Base-by-base conservation (phyloP, 2,888 invertebrate genomes). In the Drosophila mayaguana region DNA sequence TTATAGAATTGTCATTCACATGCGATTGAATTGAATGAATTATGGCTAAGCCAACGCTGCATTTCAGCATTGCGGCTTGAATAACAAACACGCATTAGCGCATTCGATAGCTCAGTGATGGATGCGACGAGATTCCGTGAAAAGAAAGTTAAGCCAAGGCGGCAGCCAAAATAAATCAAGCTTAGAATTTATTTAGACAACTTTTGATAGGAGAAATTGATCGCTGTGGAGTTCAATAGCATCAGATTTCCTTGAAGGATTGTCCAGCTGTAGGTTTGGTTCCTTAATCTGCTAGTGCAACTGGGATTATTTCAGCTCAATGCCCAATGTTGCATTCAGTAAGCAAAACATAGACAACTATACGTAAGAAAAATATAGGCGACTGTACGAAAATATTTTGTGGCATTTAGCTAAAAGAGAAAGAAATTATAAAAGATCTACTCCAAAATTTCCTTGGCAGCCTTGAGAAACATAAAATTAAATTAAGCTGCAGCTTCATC, bases 1-100 rank as follows among this genome's bases (percentile, higher is more conserved):
- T 83, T 87, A 87, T 87, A 83, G 84, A 76, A 83, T 74, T 79
- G 81, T 53, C 84, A 77, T 62, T 65, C 62, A 63, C 78, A 50
- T 56, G 78, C 68, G 61, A 75, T 73, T 70, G 60, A 62, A 78
- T 55, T 63, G 63, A 65, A 71, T 87, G 83, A 83, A 53, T 79
- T 70, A 83, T 68, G 40, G 60, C 55, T 28, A 43, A 64, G 66
- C 45, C 18, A 48, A 28, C 54, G 69, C 66, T 81, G 75, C 86
- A 71, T 54, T 72, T 59, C 32, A 40, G 51, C 42, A 28, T 32
- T 63, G 76, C 70, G 63, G 43, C 25, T 50, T 50, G 84, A 67
- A 83, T 83, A 70, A 38, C 18, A 63, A 86, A 73, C 74, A 36
- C 22, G 51, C 57, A 46, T 42, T 61, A 14, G 50, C 42, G 36